Evolutionary conservation across 64 coral and sea anemone genomes (phyloP).

Genomic region (Pocillopora verrucosa): DNA sequence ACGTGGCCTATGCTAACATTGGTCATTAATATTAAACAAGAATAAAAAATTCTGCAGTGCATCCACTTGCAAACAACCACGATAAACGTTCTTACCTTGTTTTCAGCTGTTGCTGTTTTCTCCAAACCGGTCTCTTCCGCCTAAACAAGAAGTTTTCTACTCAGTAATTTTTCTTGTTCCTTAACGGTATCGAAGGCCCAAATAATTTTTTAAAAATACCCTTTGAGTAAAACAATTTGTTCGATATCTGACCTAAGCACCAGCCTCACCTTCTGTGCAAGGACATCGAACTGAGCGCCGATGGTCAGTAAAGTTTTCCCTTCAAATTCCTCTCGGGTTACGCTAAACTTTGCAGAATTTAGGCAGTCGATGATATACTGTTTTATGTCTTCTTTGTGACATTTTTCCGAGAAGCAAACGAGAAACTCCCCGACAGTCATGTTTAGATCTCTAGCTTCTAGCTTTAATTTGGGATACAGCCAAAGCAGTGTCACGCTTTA

Average conservation of each 20-base stretch:
- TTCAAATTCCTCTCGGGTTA: constrained; percentile 43
- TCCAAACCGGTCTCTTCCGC: constrained; percentile 78
- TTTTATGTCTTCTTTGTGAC: constrained; percentile 70
- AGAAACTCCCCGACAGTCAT: constrained; percentile 52
- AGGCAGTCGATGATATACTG: constrained; percentile 69
- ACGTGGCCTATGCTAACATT: background rate
- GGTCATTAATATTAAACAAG: background rate
- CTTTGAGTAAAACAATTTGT: background rate
- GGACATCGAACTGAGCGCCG: constrained; percentile 55
- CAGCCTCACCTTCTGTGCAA: constrained; percentile 62
- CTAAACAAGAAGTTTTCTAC: constrained; percentile 29
- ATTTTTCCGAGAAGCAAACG: constrained; percentile 65
- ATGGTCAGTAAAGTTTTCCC: constrained; percentile 57
- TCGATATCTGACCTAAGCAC: background rate
- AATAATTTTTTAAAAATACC: no score
- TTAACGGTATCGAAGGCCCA: background rate
- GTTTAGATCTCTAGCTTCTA: background rate
- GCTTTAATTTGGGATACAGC: background rate
- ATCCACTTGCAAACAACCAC: background rate
- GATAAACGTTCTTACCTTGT: constrained; percentile 24
- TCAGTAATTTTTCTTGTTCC: background rate
- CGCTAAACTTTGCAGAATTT: constrained; percentile 30
- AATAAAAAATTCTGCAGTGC: background rate
- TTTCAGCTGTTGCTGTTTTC: constrained; percentile 51
- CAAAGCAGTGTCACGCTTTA: background rate